These are phyloP conservation scores for Planococcus citri DNA, from an alignment of 1,140 invertebrate species.

Conservation along the genomic window DNA sequence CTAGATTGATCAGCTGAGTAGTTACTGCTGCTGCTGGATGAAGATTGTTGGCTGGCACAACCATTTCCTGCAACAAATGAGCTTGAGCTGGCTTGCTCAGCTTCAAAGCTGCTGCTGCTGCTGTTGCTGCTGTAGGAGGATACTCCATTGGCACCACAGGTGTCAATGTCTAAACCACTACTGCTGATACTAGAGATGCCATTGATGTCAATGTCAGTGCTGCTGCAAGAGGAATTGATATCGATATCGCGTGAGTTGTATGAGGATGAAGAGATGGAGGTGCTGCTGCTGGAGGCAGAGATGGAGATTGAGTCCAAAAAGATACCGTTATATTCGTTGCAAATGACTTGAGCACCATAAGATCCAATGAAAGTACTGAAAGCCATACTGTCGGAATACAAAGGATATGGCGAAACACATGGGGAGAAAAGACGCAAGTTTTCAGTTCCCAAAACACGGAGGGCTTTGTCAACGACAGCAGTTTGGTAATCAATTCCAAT, in stretches of 20 bases:
- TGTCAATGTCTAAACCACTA: not conserved
- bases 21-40: no score
- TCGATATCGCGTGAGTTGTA: not conserved
- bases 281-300: not conserved
- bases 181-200: not conserved
- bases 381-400: slow-evolving; percentile 1
- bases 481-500: not conserved
- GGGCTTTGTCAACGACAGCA: not conserved
- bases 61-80: no score
- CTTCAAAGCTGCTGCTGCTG: not conserved
- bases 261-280: not conserved
- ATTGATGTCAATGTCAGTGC: not conserved
- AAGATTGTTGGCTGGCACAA: no score
- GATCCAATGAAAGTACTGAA: not conserved
- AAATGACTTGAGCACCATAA: not conserved
- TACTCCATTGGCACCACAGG: not conserved
- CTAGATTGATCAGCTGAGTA: no score
- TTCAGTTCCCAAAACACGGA: not conserved
- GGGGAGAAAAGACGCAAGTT: not conserved
- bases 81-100: no score
- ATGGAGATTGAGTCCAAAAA: not conserved
- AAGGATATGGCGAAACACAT: not conserved
- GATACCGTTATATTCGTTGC: not conserved
- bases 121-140: not conserved
- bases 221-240: not conserved